phyloP scores from a whole-genome alignment of 1,140 invertebrate species.

The Cylas formicarius region DNA sequence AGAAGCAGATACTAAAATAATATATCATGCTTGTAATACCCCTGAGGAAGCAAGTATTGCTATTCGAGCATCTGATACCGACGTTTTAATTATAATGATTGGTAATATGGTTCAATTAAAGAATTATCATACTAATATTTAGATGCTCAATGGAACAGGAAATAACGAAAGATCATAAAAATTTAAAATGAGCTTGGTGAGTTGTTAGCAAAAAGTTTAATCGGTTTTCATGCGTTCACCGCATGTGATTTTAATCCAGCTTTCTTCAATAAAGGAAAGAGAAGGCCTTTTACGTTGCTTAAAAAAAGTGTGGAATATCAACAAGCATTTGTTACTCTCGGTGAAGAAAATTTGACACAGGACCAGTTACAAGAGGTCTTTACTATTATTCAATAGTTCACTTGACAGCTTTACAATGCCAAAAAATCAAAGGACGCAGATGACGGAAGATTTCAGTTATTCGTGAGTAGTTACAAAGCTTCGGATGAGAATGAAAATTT shows the following conservation, averaged over 20 bases:
- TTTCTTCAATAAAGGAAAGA: conserved; percentile 14
- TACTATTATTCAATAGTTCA: too few species aligned
- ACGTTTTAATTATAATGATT: conserved; percentile 29
- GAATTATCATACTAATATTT: conserved; percentile 21
- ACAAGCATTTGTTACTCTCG: conserved; percentile 10
- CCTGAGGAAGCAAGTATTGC: conserved; percentile 19
- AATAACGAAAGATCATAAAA: conserved; percentile 16
- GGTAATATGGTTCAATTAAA: conserved; percentile 25
- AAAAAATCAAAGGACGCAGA: too few species aligned
- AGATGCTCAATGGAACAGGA: conserved; percentile 21
- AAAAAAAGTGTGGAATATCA: conserved; percentile 7
- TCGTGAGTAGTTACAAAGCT: too few species aligned
- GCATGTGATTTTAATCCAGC: conserved; percentile 24
- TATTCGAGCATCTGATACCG: conserved; percentile 23
- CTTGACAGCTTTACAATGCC: too few species aligned
- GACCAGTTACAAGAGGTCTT: too few species aligned
- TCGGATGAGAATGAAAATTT: too few species aligned
- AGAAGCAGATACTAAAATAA: conserved; percentile 29
- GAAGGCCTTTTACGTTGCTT: conserved; percentile 3
- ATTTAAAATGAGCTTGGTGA: conserved; percentile 14
- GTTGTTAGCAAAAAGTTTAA: conserved; percentile 15
- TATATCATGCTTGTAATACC: conserved; percentile 26
- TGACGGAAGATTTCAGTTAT: too few species aligned
- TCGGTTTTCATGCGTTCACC: conserved; percentile 14
- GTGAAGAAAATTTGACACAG: conserved; percentile 5